Evolutionary conservation across 1,140 invertebrate species (phyloP), one percentile per base, ranked within the genome.

Genomic region (Aphis craccivora): DNA sequence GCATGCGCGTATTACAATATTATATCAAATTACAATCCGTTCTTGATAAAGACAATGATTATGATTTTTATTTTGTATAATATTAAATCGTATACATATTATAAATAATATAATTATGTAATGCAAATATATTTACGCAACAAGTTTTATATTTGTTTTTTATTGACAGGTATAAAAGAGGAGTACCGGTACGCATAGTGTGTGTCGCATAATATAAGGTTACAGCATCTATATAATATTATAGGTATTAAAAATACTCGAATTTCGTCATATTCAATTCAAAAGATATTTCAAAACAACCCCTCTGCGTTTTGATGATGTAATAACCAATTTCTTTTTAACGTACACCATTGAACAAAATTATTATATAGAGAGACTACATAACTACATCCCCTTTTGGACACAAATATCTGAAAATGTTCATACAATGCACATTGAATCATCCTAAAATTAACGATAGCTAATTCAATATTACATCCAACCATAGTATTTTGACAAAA

Each of bases 231-330:
- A 30, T 11, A 23, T 53, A 22, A n/a, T n/a, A 76, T n/a, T 76
- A 76, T 76, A n/a, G 60, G 60, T 76, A 76, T 76, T 76, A 76
- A 83, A 83, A 83, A 37, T 37, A 40, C 40, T 40, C 22, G 40
- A 43, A 84, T 84, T 84, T 84, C 83, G 83, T 84, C 37, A 83
- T 37, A 43, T 84, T 84, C 83, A 43, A 23, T 84, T 84, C 83
- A 84, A 84, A 84, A 84, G 40, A 84, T 25, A 84, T 84, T 84
- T 40, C 83, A 84, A 84, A 43, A 84, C 83, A 84, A 84, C 83
- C 83, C 83, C 40, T 40, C 22, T 40, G 37, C 40, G 83, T 84
- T 84, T 84, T 84, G 8, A 84, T 84, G 83, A 40, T 43, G 83
- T 40, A 84, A 84, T 84, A 84, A 84, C 37, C 83, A 40, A 84